Base-by-base conservation (phyloP, 2,797 vertebrate species). In the Phaenicophaeus curvirostris region DNA sequence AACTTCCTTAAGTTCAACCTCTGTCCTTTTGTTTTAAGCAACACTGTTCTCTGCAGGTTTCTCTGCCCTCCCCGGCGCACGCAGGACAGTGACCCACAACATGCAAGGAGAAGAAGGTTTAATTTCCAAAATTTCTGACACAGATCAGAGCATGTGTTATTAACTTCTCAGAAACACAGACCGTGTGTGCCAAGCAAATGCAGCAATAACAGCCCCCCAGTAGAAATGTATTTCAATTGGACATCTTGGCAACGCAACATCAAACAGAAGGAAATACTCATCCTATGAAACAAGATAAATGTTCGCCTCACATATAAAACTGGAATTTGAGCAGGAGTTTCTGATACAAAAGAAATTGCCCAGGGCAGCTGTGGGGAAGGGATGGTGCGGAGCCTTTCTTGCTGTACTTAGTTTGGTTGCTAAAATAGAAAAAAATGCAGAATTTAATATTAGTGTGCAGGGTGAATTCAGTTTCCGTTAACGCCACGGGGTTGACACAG, bases 101-200 rank as follows among this genome's bases (percentile, higher is more conserved):
- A 73, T 57, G 75, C 78, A 86, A 48, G 13, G 61, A 42, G 24
- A 59, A 53, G 67, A 27, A 63, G 53, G 54, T 69, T 96, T 93
- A 21, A 94, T 74, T 93, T 93, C 54, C 62, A 68, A 65, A 77
- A 57, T 24, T 72, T 74, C 89, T 87, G 71, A 85, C 62, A 87
- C 39, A 65, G 81, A 79, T 84, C 63, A 89, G 85, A 94, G 71
- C 46, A 50, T 50, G 65, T 33, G 42, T 25, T 80, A 69, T 8
- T 84, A 71, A 57, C 5, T 35, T 79, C 54, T 76, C 41, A 44
- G 8, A 51, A 78, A 65, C 72, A 58, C 18, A 63, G 74, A 44
- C 31, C 80, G 55, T 51, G 50, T 69, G 71, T 48, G 54, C 13
- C 51, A 66, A 71, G 30, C 67, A 66, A 85, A 61, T 0, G 8